These are phyloP conservation scores for Oscheius sp. DNA, from an alignment of 2,888 invertebrate genomes.

Conservation along the genomic window DNA sequence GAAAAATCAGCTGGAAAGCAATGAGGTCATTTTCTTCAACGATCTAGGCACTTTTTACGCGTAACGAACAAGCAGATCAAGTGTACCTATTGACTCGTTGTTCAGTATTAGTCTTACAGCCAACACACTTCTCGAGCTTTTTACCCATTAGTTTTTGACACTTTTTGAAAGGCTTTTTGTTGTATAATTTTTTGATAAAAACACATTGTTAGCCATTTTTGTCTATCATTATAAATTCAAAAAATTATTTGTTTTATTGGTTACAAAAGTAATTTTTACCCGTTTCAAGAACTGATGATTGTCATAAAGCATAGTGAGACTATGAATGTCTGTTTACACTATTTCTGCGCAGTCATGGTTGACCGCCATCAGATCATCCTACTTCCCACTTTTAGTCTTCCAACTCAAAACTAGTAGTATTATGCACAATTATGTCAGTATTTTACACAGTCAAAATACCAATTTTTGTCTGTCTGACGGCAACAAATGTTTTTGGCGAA, in stretches of 20 bases:
- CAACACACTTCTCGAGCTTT: not conserved
- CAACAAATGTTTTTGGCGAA: too few relatives aligned
- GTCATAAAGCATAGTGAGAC: too few relatives aligned
- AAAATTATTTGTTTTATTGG: too few relatives aligned
- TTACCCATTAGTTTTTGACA: too few relatives aligned
- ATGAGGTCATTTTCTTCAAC: constrained; percentile 1
- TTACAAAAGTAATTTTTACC: too few relatives aligned
- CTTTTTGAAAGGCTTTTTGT: too few relatives aligned
- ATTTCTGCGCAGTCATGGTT: not conserved
- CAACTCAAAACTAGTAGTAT: not conserved
- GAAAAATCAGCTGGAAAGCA: not conserved
- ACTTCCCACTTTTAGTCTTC: not conserved
- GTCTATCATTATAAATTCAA: too few relatives aligned
- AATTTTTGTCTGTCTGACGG: too few relatives aligned
- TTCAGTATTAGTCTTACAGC: not conserved
- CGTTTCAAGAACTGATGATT: too few relatives aligned
- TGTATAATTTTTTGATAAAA: too few relatives aligned
- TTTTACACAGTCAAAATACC: too few relatives aligned
- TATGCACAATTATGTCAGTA: not conserved
- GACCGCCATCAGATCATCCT: not conserved
- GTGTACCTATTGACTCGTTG: not conserved
- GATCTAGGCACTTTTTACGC: not conserved
- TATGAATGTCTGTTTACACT: not conserved
- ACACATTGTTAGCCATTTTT: too few relatives aligned
- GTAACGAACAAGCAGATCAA: not conserved